Base-by-base conservation (phyloP, 2,888 invertebrate genomes). In the Uloborus plumipes region DNA sequence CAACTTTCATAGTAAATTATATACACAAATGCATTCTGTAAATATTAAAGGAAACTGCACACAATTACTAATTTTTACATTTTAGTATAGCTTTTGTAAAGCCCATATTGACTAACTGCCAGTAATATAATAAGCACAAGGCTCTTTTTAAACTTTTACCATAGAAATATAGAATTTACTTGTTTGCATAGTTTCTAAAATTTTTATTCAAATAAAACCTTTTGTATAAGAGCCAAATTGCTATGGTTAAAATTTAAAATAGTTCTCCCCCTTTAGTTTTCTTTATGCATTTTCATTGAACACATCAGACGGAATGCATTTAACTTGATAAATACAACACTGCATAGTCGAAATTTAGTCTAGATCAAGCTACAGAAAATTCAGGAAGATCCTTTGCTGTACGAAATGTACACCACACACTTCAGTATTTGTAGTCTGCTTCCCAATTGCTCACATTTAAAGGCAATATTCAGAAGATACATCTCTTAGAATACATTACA, bases 321-420 rank as follows among this genome's bases (percentile, higher is more conserved):
- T 70, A 82, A 82, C 81, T 75, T 71, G 75, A 82, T 71, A 64
- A 75, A 71, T 82, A 82, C 81, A 82, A 82, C 81, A 82, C 55
- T 82, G 81, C 81, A 82, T 82, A 71, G 65, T 74, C 62, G 73
- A 67, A 74, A 58, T 76, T 55, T 50, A 71, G 55, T 82, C 81
- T 82, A 82, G 64, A 49, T 76, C 71, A 74, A 39, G 65, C 81
- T 82, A 82, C 75, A 75, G 66, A 76, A 51, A 74, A 61, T 39
- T 39, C 66, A 65, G 64, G 70, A 80, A 80, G 70, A 15, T 51
- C 2, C 18, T 20, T 51, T 26, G 22, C 26, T 51, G 51, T 55
- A 55, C 22, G 26, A 66, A 66, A 15, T 66, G 50, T 66, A 51
- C 51, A 66, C 18, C 39, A 39, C 39, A 39, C 39, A 39, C 39